Conservation (phyloP, 2,797 vertebrate genomes). For the Limnodromus scolopaceus region DNA sequence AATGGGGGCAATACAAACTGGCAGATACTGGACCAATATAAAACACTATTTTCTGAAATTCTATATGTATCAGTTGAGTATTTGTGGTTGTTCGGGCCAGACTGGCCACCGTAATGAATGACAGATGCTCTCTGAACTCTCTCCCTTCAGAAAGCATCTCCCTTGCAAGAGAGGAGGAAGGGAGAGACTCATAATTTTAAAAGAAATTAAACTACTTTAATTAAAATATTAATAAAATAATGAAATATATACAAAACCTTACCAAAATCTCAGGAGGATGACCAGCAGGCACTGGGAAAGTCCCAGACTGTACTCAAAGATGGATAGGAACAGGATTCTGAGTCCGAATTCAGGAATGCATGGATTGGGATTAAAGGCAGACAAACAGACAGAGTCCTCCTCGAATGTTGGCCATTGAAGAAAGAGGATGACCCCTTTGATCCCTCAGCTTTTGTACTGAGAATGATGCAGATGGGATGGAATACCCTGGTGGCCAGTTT, state of each 20-base stretch:
- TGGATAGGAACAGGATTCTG: not conserved
- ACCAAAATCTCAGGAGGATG: not conserved
- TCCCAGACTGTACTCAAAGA: not conserved
- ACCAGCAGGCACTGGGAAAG: not conserved
- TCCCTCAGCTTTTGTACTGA: not conserved
- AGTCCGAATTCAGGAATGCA: not conserved
- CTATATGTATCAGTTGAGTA: not conserved
- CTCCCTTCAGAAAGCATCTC: not conserved
- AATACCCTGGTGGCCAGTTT: not conserved
- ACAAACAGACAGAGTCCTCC: not conserved
- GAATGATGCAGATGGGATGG: not conserved
- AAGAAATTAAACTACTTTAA: not conserved
- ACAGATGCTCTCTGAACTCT: not conserved
- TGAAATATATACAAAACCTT: not conserved
- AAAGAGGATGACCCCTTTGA: not conserved
- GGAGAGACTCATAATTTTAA: not conserved
- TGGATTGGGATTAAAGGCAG: not conserved
- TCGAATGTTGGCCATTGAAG: not conserved
- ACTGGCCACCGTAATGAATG: not conserved
- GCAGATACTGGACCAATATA: not conserved
- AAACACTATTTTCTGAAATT: not conserved
- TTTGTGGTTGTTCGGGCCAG: not conserved
- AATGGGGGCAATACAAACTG: not conserved
- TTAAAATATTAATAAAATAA: not conserved
- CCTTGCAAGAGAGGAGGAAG: not conserved